Evolutionary conservation across 2,113 vertebrate species (phyloP).

Genomic region (Pyxicephalus adspersus): DNA sequence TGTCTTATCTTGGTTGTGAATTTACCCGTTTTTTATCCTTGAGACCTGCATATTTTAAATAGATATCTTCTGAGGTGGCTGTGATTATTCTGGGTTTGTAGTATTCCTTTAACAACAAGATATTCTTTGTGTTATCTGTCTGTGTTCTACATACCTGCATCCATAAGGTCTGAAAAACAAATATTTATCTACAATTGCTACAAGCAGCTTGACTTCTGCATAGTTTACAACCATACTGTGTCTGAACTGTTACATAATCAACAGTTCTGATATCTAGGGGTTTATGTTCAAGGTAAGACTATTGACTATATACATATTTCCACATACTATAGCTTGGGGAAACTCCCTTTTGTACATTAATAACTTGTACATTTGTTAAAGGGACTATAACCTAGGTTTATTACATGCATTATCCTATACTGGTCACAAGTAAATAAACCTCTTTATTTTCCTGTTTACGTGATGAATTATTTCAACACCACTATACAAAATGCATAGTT

Average conservation of each 20-base stretch:
- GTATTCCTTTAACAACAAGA: neutral
- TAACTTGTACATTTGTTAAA: neutral
- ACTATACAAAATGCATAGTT: too few relatives aligned
- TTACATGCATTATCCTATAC: too few relatives aligned
- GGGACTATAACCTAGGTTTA: too few relatives aligned
- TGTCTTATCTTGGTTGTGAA: too few relatives aligned
- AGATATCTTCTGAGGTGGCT: neutral
- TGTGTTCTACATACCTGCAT: too few relatives aligned
- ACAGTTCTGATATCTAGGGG: neutral
- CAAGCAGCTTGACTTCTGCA: neutral
- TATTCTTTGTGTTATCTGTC: too few relatives aligned
- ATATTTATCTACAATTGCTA: neutral
- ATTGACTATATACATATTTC: neutral
- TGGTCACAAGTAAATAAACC: too few relatives aligned
- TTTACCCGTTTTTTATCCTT: neutral
- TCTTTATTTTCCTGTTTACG: too few relatives aligned
- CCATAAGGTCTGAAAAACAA: neutral
- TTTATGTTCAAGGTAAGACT: conserved; percentile 28
- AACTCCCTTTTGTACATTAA: conserved; percentile 8
- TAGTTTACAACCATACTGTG: neutral
- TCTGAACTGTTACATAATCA: neutral
- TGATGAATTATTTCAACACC: too few relatives aligned
- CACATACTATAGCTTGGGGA: neutral
- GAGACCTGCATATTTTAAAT: neutral
- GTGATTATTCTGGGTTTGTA: neutral